Evolutionary conservation across 2,113 vertebrate species (phyloP).

Genomic region (Solea solea): DNA sequence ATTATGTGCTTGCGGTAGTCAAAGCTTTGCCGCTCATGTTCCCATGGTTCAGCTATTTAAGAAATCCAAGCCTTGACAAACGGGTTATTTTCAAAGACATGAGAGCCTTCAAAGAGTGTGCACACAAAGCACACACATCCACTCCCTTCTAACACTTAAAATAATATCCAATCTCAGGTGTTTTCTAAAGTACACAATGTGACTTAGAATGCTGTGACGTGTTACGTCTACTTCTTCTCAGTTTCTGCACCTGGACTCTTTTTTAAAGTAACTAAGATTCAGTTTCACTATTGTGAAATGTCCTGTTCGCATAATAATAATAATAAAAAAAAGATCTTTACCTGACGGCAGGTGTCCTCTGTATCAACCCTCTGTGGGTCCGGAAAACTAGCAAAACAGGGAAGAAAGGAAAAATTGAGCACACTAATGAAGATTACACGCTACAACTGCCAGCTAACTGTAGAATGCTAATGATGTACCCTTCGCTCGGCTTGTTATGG

Average conservation of each 20-base stretch:
- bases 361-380: conserved; percentile 21
- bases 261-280: background rate
- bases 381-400: conserved; percentile 41
- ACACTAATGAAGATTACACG: background rate
- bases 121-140: conserved; percentile 40
- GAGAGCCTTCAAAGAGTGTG: conserved; percentile 25
- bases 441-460: background rate
- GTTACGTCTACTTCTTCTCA: background rate
- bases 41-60: conserved; percentile 59
- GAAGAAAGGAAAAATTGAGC: conserved; percentile 19
- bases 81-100: conserved; percentile 65
- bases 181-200: background rate
- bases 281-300: background rate
- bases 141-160: conserved; percentile 30
- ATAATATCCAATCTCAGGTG: conserved; percentile 24
- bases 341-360: conserved; percentile 44
- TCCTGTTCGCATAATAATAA: background rate
- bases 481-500: background rate
- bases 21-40: conserved; percentile 36
- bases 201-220: background rate
- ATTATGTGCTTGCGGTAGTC: conserved; percentile 2
- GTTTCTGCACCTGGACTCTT: background rate
- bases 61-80: conserved; percentile 55
- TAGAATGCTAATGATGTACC: background rate
- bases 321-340: conserved; percentile 31